phyloP scores from a whole-genome alignment of 2,113 vertebrate species.

The Percopsis transmontana region DNA sequence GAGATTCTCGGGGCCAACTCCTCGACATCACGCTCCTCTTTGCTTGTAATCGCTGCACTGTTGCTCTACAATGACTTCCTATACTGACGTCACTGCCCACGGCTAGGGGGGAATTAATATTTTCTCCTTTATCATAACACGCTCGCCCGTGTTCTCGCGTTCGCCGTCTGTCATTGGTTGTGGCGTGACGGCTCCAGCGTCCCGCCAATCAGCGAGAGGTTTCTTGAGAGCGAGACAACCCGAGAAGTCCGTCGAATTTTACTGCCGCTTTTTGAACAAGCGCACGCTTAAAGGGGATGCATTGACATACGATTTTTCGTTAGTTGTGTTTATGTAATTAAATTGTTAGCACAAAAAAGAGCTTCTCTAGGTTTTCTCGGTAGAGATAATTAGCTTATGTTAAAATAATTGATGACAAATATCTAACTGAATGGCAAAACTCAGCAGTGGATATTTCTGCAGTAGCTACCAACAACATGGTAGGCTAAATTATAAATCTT shows the following conservation, averaged over 20 bases:
- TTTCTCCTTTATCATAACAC: slow-evolving; percentile 83
- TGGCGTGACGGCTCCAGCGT: slow-evolving; percentile 68
- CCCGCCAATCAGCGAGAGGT: slow-evolving; percentile 82
- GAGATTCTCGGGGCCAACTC: slow-evolving; percentile 79
- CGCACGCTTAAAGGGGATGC: slow-evolving; percentile 43
- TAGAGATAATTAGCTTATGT: neutral
- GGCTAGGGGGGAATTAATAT: slow-evolving; percentile 75
- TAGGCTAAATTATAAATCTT: slow-evolving; percentile 21
- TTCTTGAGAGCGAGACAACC: slow-evolving; percentile 72
- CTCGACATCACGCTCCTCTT: slow-evolving; percentile 84
- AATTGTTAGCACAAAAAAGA: slow-evolving; percentile 17
- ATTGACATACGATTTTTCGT: slow-evolving; percentile 4
- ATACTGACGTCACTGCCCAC: slow-evolving; percentile 91
- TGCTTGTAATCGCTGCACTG: slow-evolving; percentile 87
- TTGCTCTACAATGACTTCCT: slow-evolving; percentile 91
- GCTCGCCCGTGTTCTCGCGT: slow-evolving; percentile 68
- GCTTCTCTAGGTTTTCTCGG: neutral
- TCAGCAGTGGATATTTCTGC: neutral
- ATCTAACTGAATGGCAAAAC: slow-evolving; percentile 11
- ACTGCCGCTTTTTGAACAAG: slow-evolving; percentile 50
- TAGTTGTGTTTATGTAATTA: slow-evolving; percentile 31
- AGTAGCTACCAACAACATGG: slow-evolving; percentile 13
- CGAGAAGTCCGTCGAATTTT: slow-evolving; percentile 62
- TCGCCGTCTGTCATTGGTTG: slow-evolving; percentile 81
- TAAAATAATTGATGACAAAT: slow-evolving; percentile 19